Base-by-base conservation (phyloP, 2,888 invertebrate genomes). In the Drosophila sordidula region DNA sequence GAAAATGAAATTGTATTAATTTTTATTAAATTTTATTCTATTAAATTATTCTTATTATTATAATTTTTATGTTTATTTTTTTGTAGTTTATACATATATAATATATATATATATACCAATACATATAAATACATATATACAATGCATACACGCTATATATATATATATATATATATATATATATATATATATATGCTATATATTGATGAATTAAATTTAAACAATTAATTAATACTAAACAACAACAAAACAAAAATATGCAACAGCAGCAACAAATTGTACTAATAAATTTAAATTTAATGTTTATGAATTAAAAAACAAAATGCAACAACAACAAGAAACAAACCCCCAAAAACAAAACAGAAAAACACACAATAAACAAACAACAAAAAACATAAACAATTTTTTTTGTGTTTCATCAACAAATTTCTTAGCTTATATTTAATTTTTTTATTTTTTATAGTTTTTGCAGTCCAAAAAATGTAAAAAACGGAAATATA, bases 21-120 rank as follows among this genome's bases (percentile, higher is more conserved):
- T 87, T 85, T 76, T 79, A 73, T 79, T 73, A 71, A 75, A 71
- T 63, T 84, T 80, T 85, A 79, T 81, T 86, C 74, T 85, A 85
- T 87, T 87, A 86, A 85, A 87, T 86, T 87, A 87, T 85, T 87
- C 63, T 87, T 83, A 80, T 81, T 85, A 80, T 85, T 85, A 75
- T 77, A 72, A 76, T 72, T 72, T 74, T 54, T 73, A 80, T 80
- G 67, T 78, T 75, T 68, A 79, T 80, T 83, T 86, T 77, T 78
- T 80, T 80, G 50, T 80, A 80, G 83, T 52, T 63, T 75, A 62
- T 75, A 81, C 54, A 72, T 54, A 73, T 67, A 72, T 51, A 22
- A 51, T 36, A 66, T 36, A 29, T 57, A 78, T 50, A 70, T 59
- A 61, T 75, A 62, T 75, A 81, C 54, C 18, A 18, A n/a, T 52